phyloP scores from a whole-genome alignment of 2,888 invertebrate species.

The Drosophila paranaensis region DNA sequence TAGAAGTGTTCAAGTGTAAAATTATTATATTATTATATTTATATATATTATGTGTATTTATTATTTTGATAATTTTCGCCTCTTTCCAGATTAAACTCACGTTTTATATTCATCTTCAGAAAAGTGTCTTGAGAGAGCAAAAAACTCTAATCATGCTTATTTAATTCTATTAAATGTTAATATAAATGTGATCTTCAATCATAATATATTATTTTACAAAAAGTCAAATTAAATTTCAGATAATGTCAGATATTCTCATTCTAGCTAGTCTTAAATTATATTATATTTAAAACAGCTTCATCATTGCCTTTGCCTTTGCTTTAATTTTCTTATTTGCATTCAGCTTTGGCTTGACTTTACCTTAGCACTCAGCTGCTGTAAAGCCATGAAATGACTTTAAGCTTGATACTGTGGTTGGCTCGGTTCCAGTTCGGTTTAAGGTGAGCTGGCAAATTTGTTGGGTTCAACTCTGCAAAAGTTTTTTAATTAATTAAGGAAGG shows the following conservation, averaged over 20 bases:
- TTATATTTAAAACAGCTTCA: conserved; percentile 25
- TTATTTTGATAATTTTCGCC: too few relatives aligned
- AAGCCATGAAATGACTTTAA: conserved; percentile 50
- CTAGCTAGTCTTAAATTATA: neutral
- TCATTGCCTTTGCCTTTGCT: conserved; percentile 60
- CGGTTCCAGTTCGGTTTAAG: conserved; percentile 26
- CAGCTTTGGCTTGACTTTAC: conserved; percentile 62
- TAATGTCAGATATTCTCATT: too few relatives aligned
- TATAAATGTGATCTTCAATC: neutral
- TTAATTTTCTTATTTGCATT: conserved; percentile 51
- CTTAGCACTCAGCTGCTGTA: conserved; percentile 4
- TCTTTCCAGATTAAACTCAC: too few relatives aligned
- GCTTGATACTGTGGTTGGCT: conserved; percentile 8
- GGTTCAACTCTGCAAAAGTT: conserved; percentile 56
- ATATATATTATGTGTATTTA: too few relatives aligned
- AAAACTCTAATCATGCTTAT: too few relatives aligned
- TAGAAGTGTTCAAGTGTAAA: too few relatives aligned
- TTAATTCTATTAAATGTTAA: too few relatives aligned
- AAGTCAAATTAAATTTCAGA: neutral
- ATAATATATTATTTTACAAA: neutral
- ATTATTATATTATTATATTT: too few relatives aligned
- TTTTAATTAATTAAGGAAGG: conserved; percentile 75
- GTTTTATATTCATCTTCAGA: too few relatives aligned
- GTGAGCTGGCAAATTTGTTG: conserved; percentile 55
- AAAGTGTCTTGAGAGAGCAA: too few relatives aligned